Evolutionary conservation across 2,888 invertebrate genomes (phyloP).

Genomic region (Polylopha cassiicola): DNA sequence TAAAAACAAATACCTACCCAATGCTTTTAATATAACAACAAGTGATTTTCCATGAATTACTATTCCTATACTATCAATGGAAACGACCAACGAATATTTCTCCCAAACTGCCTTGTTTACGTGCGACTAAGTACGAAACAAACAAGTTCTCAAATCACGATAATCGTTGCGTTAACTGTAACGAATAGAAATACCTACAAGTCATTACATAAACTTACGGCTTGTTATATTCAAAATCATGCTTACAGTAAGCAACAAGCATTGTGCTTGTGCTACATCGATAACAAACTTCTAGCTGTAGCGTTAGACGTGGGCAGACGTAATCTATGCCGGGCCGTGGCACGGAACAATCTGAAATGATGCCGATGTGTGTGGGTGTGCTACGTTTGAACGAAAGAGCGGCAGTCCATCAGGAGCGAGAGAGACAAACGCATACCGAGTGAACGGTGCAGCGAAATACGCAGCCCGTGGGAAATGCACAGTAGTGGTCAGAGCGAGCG

Average conservation of each 20-base stretch:
- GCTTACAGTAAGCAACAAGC: slow-evolving; percentile 22
- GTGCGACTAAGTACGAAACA: slow-evolving; percentile 18
- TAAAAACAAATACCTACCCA: no score
- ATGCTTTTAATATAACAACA: no score
- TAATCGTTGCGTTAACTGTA: slow-evolving; percentile 18
- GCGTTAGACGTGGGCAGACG: slow-evolving; percentile 65
- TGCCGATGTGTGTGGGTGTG: slow-evolving; percentile 75
- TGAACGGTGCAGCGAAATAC: slow-evolving; percentile 46
- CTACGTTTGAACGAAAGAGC: slow-evolving; percentile 75
- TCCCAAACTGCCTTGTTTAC: slow-evolving; percentile 19
- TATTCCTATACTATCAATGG: no score
- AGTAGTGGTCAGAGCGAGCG: slow-evolving; percentile 76
- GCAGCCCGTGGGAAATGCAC: slow-evolving; percentile 78
- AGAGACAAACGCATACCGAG: slow-evolving; percentile 53
- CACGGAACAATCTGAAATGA: slow-evolving; percentile 73
- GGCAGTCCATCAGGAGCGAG: slow-evolving; percentile 69
- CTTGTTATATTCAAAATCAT: slow-evolving; percentile 21
- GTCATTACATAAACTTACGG: slow-evolving; percentile 18
- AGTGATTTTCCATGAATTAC: no score
- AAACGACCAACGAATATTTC: no score
- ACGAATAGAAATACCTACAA: slow-evolving; percentile 22
- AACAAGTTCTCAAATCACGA: slow-evolving; percentile 17
- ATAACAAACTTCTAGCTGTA: slow-evolving; percentile 43
- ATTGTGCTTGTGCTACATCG: slow-evolving; percentile 38
- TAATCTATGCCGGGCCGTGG: slow-evolving; percentile 70